These are phyloP conservation scores for Holocentrus rufus DNA, from an alignment of 2,797 vertebrate species.

Conservation along the genomic window DNA sequence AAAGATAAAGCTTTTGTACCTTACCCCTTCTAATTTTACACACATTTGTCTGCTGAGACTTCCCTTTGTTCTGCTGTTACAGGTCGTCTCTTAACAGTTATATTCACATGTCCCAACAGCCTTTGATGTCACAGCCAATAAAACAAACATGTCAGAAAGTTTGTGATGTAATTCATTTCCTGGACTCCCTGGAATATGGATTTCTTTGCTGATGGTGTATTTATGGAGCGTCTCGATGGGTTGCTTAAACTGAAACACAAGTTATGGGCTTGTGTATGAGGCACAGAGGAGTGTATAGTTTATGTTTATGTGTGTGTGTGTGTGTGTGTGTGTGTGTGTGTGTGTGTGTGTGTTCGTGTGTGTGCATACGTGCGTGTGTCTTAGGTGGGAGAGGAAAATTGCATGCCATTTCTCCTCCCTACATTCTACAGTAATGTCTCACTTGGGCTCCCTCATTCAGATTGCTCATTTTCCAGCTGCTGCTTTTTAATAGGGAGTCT, in stretches of 20 bases:
- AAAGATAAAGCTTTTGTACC: neutral
- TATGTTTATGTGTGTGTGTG: neutral
- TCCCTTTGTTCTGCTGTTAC: no score
- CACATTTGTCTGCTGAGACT: no score
- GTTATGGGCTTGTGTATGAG: conserved; percentile 4
- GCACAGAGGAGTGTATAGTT: conserved; percentile 5
- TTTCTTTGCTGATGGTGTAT: conserved; percentile 30
- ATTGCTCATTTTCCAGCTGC: conserved; percentile 79
- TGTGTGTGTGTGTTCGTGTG: conserved; percentile 20
- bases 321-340: conserved; percentile 2
- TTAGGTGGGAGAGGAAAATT: conserved; percentile 60
- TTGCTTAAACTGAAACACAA: conserved; percentile 40
- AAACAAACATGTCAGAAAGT: conserved; percentile 3
- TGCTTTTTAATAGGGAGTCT: conserved; percentile 76
- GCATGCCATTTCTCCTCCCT: conserved; percentile 65
- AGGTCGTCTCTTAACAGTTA: neutral
- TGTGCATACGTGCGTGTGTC: conserved; percentile 17
- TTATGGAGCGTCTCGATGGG: conserved; percentile 21
- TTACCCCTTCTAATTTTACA: neutral
- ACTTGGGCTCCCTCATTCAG: conserved; percentile 72
- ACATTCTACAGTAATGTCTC: conserved; percentile 67
- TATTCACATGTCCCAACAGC: neutral
- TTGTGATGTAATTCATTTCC: conserved; percentile 8
- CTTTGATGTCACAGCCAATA: neutral
- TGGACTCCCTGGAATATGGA: neutral